Conservation (phyloP, 53 echinoderm and acorn worm genomes). For the Paracentrotus lividus region DNA sequence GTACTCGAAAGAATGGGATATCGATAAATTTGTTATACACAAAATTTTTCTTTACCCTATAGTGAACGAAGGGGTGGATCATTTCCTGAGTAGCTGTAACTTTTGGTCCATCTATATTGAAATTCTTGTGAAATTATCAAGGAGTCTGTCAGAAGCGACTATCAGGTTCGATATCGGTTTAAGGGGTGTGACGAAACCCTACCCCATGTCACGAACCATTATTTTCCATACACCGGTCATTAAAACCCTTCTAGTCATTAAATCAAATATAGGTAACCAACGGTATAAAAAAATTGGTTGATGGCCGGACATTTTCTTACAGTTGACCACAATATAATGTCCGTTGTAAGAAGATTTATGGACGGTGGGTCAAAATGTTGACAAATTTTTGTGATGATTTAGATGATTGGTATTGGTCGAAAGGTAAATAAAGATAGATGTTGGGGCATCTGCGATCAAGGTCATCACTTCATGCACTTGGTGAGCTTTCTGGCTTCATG, state of each 20-base stretch:
- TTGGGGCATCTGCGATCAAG: background rate
- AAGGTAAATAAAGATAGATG: slow-evolving; percentile 29
- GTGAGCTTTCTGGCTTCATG: too few relatives aligned
- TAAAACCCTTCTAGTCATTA: slow-evolving; percentile 8
- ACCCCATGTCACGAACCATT: slow-evolving; percentile 6
- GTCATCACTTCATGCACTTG: background rate
- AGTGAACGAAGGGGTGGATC: too few relatives aligned
- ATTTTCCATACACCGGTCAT: slow-evolving; percentile 33
- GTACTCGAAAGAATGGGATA: too few relatives aligned
- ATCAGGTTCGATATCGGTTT: background rate
- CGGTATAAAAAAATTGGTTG: background rate
- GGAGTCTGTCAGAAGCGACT: background rate
- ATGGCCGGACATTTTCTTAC: background rate
- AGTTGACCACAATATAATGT: slow-evolving; percentile 6
- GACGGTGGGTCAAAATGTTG: slow-evolving; percentile 19
- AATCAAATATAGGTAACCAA: background rate
- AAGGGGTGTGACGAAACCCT: slow-evolving; percentile 4
- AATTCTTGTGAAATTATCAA: too few relatives aligned
- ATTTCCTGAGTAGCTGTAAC: too few relatives aligned
- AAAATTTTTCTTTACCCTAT: too few relatives aligned
- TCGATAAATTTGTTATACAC: too few relatives aligned
- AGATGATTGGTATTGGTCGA: background rate
- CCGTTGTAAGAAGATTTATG: slow-evolving; percentile 25
- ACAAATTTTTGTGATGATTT: slow-evolving; percentile 24
- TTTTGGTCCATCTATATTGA: too few relatives aligned